These are phyloP conservation scores for Brienomyrus longianalis DNA, from an alignment of 2,113 vertebrate genomes.

Conservation along the genomic window DNA sequence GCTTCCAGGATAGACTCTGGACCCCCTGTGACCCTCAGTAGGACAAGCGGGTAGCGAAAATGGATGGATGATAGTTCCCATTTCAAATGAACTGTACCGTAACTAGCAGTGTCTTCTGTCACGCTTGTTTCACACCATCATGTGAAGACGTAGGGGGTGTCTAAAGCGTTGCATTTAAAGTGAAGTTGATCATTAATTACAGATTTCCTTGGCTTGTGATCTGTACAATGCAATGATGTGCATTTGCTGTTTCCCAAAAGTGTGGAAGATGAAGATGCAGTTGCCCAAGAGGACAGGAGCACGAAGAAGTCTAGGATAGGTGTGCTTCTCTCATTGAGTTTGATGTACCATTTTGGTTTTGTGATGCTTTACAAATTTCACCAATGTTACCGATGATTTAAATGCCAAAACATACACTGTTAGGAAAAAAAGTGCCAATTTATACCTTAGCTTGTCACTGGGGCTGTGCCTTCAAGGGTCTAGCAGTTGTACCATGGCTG, in stretches of 20 bases:
- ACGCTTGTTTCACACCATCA: not conserved
- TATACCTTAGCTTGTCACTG: not conserved
- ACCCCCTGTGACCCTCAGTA: not conserved
- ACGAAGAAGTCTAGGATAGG: conserved; percentile 65
- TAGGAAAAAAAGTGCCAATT: not conserved
- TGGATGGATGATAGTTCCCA: not conserved
- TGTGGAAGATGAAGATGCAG: conserved; percentile 51
- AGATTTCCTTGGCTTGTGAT: not conserved
- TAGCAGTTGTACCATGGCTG: not conserved
- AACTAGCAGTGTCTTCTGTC: not conserved
- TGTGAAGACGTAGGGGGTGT: not conserved
- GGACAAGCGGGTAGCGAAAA: not conserved
- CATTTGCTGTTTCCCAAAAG: conserved; percentile 35
- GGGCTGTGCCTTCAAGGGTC: not conserved
- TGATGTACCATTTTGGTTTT: not conserved
- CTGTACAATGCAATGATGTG: not conserved
- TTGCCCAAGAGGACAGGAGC: conserved; percentile 42
- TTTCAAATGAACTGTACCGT: not conserved
- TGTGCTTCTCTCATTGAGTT: conserved; percentile 29
- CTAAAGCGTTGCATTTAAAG: not conserved
- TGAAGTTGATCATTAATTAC: not conserved
- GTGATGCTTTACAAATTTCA: not conserved
- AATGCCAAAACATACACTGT: not conserved
- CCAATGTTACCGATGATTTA: not conserved
- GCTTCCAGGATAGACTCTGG: not conserved